These are phyloP conservation scores for Enteromius fasciolatus DNA, from an alignment of 2,797 vertebrate genomes.

Conservation along the genomic window DNA sequence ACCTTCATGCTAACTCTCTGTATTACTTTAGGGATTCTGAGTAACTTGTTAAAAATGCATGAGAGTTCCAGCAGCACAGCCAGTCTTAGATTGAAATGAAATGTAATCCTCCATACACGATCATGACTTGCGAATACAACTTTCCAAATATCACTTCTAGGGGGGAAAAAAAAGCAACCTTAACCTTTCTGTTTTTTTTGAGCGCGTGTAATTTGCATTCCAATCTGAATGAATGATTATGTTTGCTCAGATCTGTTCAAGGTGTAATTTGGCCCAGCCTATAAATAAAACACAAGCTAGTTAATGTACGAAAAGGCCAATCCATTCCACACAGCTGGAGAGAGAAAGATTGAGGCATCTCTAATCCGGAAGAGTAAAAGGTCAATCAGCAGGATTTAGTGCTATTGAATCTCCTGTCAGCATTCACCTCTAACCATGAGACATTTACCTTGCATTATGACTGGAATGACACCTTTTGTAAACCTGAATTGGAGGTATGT, in stretches of 20 bases:
- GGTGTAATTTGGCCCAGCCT: constrained; percentile 47
- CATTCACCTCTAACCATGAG: constrained; percentile 42
- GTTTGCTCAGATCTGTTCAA: constrained; percentile 32
- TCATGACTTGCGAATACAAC: constrained; percentile 5
- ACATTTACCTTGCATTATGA: constrained; percentile 22
- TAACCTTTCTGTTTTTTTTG: constrained; percentile 22
- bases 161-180: not conserved
- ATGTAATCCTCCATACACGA: constrained; percentile 8
- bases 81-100: constrained; percentile 34
- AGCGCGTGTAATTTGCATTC: not conserved
- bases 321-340: constrained; percentile 58
- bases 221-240: constrained; percentile 31
- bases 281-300: constrained; percentile 60
- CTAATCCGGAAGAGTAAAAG: constrained; percentile 61
- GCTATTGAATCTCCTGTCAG: constrained; percentile 45
- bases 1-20: constrained; percentile 24
- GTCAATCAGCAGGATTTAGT: constrained; percentile 58
- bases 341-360: constrained; percentile 39
- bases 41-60: constrained; percentile 49
- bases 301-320: constrained; percentile 62
- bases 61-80: constrained; percentile 30
- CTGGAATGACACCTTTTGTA: constrained; percentile 25
- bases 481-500: not conserved
- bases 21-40: constrained; percentile 39
- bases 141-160: constrained; percentile 12